Conservation (phyloP, 2,113 vertebrate species). For the Hemiprocne comata region DNA sequence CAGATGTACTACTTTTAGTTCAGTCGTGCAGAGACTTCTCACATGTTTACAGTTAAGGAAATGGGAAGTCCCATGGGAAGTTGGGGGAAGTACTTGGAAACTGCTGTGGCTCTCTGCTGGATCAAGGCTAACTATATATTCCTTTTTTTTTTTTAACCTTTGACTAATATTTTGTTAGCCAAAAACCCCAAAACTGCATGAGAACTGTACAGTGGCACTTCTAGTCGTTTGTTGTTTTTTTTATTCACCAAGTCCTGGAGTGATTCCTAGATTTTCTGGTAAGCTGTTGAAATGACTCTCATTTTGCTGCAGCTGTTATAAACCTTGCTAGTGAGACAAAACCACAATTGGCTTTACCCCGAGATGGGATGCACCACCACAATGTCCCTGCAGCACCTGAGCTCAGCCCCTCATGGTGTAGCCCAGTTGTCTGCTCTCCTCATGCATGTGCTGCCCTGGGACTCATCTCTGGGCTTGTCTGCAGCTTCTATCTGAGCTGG, state of each 20-base stretch:
- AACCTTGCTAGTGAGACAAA: constrained; percentile 6
- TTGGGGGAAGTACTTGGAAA: constrained; percentile 33
- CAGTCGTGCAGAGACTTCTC: neutral
- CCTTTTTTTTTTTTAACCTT: neutral
- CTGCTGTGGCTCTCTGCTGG: neutral
- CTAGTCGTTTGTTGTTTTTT: neutral
- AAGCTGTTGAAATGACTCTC: neutral
- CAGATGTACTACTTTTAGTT: neutral
- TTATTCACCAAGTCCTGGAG: neutral
- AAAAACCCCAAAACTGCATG: neutral
- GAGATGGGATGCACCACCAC: neutral
- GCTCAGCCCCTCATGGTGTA: neutral
- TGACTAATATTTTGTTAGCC: neutral
- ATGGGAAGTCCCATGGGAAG: neutral
- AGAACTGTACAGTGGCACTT: neutral
- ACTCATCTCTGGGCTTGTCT: neutral
- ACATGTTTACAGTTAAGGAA: constrained; percentile 27
- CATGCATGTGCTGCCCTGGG: rapidly evolving
- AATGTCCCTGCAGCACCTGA: neutral
- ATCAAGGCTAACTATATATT: neutral
- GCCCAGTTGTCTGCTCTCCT: neutral
- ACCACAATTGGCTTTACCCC: neutral
- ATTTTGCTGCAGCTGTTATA: neutral
- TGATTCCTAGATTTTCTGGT: neutral
- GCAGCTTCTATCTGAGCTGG: neutral